Evolutionary conservation across 2,888 invertebrate genomes (phyloP).

Genomic region (Aleiodes alternator): DNA sequence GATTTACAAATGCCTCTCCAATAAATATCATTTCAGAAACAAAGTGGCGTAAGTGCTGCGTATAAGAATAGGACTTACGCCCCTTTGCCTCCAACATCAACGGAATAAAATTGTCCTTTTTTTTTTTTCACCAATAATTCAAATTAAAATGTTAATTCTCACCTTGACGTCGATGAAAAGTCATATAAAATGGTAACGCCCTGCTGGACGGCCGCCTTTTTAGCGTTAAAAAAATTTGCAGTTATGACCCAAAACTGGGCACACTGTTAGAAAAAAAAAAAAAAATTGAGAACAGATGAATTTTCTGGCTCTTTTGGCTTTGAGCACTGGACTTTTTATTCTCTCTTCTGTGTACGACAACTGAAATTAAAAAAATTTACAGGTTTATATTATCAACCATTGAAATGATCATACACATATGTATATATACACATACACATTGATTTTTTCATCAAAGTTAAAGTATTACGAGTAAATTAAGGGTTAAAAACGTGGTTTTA

Average conservation of each 20-base stretch:
- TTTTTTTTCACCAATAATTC: no score
- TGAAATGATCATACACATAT: not conserved
- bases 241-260: constrained; percentile 59
- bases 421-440: no score
- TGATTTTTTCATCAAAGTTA: not conserved
- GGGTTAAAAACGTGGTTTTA: not conserved
- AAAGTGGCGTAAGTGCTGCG: no score
- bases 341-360: constrained; percentile 27
- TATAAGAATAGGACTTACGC: no score
- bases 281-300: constrained; percentile 68
- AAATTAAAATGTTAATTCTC: constrained; percentile 73
- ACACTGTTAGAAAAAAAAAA: constrained; percentile 39
- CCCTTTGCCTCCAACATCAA: no score
- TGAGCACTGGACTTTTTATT: constrained; percentile 60
- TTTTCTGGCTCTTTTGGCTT: constrained; percentile 62
- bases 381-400: not conserved
- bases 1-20: not conserved
- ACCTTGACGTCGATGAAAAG: constrained; percentile 96
- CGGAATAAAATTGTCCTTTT: not conserved
- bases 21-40: no score
- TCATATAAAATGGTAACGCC: constrained; percentile 97
- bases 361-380: not conserved
- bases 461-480: not conserved
- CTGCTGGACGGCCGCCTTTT: constrained; percentile 83
- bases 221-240: constrained; percentile 71